A percentile compares a stretch with the other conserved stretches of the same genome.
Evolutionary conservation across 2,888 invertebrate genomes (phyloP).

Genomic region (Acleris literana): DNA sequence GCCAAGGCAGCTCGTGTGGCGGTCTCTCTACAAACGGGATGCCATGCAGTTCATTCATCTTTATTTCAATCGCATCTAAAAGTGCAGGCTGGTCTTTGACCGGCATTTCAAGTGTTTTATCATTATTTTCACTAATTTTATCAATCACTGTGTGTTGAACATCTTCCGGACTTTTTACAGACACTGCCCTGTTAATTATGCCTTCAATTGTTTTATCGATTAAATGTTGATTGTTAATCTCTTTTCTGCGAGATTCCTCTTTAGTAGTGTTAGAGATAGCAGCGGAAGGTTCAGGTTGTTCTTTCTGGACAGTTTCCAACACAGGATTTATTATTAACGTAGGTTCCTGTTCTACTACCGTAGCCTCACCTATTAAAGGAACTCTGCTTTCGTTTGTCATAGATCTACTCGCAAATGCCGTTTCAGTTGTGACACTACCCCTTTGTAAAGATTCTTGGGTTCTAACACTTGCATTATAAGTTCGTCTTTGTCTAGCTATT

Average conservation of each 20-base stretch:
- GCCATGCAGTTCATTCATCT: conserved; percentile 79
- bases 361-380: conserved; percentile 44
- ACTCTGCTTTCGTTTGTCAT: conserved; percentile 46
- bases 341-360: conserved; percentile 41
- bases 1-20: conserved; percentile 58
- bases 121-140: conserved; percentile 41
- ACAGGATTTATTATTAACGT: conserved; percentile 39
- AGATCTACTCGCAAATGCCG: conserved; percentile 54
- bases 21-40: conserved; percentile 71
- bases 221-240: conserved; percentile 67
- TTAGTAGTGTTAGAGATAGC: conserved; percentile 40
- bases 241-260: conserved; percentile 56
- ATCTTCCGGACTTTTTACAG: conserved; percentile 56
- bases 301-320: conserved; percentile 39
- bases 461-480: conserved; percentile 59
- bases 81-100: conserved; percentile 46
- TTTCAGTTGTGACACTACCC: conserved; percentile 57
- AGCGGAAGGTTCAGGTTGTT: conserved; percentile 36
- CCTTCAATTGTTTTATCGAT: conserved; percentile 77
- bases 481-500: conserved; percentile 72
- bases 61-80: conserved; percentile 73
- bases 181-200: conserved; percentile 63
- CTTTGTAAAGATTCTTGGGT: conserved; percentile 57
- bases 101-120: conserved; percentile 42
- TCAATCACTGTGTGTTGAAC: conserved; percentile 43